Evolutionary conservation across 2,113 vertebrate genomes (phyloP), one percentile per base, ranked within the genome.

Genomic region (Jaculus jaculus): DNA sequence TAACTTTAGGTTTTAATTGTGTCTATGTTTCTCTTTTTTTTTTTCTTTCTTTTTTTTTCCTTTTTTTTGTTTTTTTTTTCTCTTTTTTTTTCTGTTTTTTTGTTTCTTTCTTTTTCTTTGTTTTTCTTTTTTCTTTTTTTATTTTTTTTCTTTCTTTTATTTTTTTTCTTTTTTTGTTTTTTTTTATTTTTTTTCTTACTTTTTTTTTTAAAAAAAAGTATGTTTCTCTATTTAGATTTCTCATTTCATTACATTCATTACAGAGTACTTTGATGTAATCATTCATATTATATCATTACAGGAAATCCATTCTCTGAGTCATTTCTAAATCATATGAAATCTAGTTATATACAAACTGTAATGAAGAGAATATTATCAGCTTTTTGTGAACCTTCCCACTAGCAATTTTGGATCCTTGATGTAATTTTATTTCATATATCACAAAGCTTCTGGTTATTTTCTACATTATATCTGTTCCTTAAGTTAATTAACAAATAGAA

Each of bases 301-400:
- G 72, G n/a, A 77, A 47, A 32, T 75, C 30, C 23, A 37, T 69
- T 60, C 26, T 79, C 34, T 82, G 39, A 54, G 68, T 12, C 51
- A n/a, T 60, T 47, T 94, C 60, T 30, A 80, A 65, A 66, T 66
- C n/a, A 83, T 77, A 28, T 92, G 47, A 84, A 88, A 94, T 84
- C 54, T 84, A 58, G 63, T 82, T 83, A 60, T 9, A 54, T 63
- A 42, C 1, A 30, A 13, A 69, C 39, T 65, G 37, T 78, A 54
- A 71, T 54, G 12, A 21, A 39, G 32, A 91, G 21, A 72, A 58
- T 15, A 88, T 92, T 54, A 65, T 4, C 3, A 7, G 39, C 68
- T 80, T 83, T 77, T 72, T 58, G 11, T 30, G 71, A 32, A 39
- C 69, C 87, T 47, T 13, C 32, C 42, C 77, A 51, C 26, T 2